These are phyloP conservation scores for Cheilosia urbana DNA, from an alignment of 2,888 invertebrate genomes.

Conservation along the genomic window DNA sequence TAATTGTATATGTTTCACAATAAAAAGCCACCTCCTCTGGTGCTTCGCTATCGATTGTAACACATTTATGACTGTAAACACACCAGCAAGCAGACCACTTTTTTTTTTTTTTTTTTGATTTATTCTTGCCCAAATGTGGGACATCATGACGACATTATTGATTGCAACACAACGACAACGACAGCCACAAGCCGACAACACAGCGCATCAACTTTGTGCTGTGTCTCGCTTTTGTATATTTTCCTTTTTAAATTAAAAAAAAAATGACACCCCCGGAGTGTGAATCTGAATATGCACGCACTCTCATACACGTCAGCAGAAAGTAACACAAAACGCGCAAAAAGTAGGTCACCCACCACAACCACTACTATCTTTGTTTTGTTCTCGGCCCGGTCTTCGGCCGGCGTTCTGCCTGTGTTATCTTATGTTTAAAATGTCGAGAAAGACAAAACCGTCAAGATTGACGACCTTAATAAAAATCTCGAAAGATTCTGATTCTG, in stretches of 20 bases:
- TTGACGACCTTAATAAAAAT: slow-evolving; percentile 8
- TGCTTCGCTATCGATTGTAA: slow-evolving; percentile 19
- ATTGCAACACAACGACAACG: slow-evolving; percentile 38
- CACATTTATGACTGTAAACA: not conserved
- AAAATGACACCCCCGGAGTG: slow-evolving; percentile 66
- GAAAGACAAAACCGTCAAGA: not conserved
- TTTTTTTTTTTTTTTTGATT: slow-evolving; percentile 23
- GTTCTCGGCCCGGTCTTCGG: not conserved
- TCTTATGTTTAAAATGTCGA: not conserved
- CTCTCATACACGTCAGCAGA: slow-evolving; percentile 9
- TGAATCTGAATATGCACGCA: slow-evolving; percentile 46
- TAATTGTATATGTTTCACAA: slow-evolving; percentile 23
- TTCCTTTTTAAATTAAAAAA: slow-evolving; percentile 49
- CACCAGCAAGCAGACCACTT: slow-evolving; percentile 38
- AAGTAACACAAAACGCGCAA: slow-evolving; percentile 50
- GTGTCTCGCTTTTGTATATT: slow-evolving; percentile 36
- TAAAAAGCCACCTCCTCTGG: not conserved
- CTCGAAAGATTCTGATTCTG: not conserved
- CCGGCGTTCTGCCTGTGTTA: not conserved
- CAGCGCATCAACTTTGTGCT: slow-evolving; percentile 29
- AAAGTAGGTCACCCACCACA: slow-evolving; percentile 57
- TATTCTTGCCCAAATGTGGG: slow-evolving; percentile 60
- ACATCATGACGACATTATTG: slow-evolving; percentile 56
- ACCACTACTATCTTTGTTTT: slow-evolving; percentile 43
- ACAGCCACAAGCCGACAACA: no score